phyloP scores from a whole-genome alignment of 2,888 invertebrate species.

The Sisyra terminalis region DNA sequence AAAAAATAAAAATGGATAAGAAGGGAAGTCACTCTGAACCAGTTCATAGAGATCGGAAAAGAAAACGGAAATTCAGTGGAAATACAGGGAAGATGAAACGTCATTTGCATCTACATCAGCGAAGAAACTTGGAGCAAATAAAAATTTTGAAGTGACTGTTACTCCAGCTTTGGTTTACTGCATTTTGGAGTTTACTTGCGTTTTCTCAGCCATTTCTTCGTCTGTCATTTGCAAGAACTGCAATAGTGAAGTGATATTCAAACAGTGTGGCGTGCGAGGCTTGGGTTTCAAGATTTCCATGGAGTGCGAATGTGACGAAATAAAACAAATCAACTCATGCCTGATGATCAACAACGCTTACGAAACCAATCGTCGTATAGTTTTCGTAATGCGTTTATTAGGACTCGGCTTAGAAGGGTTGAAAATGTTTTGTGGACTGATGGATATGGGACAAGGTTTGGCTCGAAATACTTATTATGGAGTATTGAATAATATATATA shows the following conservation, averaged over 20 bases:
- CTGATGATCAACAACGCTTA: conserved; percentile 11
- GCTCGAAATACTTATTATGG: background rate
- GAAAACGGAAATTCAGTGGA: too few species aligned
- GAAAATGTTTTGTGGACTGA: conserved; percentile 14
- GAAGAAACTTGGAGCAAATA: too few species aligned
- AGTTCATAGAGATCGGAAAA: too few species aligned
- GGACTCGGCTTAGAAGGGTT: conserved; percentile 13
- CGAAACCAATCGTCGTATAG: conserved; percentile 14
- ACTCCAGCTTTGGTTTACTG: too few species aligned
- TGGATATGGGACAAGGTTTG: background rate
- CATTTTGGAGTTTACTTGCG: background rate
- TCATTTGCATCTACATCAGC: too few species aligned
- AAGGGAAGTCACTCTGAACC: too few species aligned
- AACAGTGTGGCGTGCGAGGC: conserved; percentile 9
- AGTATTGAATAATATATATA: background rate
- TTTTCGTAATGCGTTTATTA: conserved; percentile 14
- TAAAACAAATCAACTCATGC: conserved; percentile 10
- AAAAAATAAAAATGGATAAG: too few species aligned
- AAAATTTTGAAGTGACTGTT: too few species aligned
- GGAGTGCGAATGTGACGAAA: conserved; percentile 10
- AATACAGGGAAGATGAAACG: too few species aligned
- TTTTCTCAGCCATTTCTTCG: background rate
- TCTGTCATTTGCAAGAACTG: background rate
- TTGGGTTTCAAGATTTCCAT: conserved; percentile 13
- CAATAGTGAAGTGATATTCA: conserved; percentile 9